A percentile compares a stretch with the other conserved stretches of the same genome.
Conservation (phyloP, 2,113 vertebrate genomes). For the Orthonyx spaldingii region DNA sequence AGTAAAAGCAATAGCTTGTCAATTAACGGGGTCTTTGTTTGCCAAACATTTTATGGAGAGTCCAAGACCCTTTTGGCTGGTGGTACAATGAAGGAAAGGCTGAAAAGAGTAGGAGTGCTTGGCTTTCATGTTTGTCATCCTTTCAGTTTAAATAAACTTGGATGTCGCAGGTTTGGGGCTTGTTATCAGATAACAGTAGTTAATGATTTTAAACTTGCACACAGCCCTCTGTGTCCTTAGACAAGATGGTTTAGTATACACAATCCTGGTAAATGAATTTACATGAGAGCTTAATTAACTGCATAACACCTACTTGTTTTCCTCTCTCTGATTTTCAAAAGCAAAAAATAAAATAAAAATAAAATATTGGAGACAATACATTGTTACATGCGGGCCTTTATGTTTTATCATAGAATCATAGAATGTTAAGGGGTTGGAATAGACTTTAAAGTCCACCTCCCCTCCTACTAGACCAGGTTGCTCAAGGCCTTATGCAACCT, state of each 20-base stretch:
- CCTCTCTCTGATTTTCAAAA: neutral
- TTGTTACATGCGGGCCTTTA: neutral
- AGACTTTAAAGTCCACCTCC: neutral
- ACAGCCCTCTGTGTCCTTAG: neutral
- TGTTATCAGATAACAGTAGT: neutral
- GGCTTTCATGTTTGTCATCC: neutral
- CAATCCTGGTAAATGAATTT: neutral
- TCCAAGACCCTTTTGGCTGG: neutral
- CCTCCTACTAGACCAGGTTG: neutral
- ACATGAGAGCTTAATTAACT: neutral
- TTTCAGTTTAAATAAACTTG: conserved; percentile 24
- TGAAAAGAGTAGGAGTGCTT: neutral
- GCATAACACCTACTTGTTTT: neutral
- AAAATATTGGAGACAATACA: neutral
- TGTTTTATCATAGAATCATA: neutral
- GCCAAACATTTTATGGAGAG: conserved; percentile 45
- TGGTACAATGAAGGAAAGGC: neutral
- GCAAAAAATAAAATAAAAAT: neutral
- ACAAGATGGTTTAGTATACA: neutral
- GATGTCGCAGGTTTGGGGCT: neutral
- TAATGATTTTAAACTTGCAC: conserved; percentile 32
- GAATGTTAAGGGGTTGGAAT: neutral
- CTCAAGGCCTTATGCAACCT: neutral
- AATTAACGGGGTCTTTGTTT: conserved; percentile 53
- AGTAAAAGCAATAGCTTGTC: conserved; percentile 59